Conservation (phyloP, 2,888 invertebrate species). For the Willowsia nigromaculata region DNA sequence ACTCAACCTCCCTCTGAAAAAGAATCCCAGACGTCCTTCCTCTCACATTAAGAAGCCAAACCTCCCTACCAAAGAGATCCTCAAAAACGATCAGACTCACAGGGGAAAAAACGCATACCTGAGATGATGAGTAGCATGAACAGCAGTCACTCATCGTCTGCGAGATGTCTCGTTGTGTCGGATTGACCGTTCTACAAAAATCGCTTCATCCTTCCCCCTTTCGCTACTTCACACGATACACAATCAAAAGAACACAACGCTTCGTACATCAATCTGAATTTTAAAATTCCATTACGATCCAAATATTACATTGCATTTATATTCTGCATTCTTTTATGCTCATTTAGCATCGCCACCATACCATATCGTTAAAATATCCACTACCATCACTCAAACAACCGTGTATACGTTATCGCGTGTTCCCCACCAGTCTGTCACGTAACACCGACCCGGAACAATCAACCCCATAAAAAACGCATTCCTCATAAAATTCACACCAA, state of each 20-base stretch:
- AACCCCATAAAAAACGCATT: too few species aligned
- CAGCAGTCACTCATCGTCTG: neutral
- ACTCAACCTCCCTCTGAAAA: neutral
- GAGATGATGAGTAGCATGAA: neutral
- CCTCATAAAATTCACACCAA: too few species aligned
- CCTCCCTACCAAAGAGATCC: neutral
- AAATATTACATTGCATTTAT: slow-evolving; percentile 57
- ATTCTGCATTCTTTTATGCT: slow-evolving; percentile 45
- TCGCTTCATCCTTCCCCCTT: neutral
- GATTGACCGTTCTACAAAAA: slow-evolving; percentile 2
- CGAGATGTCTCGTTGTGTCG: slow-evolving; percentile 24
- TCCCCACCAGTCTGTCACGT: neutral
- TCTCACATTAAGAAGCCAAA: neutral
- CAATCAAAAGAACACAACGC: neutral
- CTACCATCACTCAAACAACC: slow-evolving; percentile 22
- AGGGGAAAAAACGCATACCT: neutral
- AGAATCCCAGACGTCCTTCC: slow-evolving; percentile 29
- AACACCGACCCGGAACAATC: too few species aligned
- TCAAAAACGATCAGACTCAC: neutral
- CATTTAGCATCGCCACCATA: slow-evolving; percentile 25
- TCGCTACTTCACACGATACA: neutral
- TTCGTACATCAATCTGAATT: neutral
- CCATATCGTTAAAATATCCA: slow-evolving; percentile 22
- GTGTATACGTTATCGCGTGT: neutral
- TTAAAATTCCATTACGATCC: slow-evolving; percentile 28